Base-by-base conservation (phyloP, 2,113 vertebrate species). In the Xiphophorus maculatus region DNA sequence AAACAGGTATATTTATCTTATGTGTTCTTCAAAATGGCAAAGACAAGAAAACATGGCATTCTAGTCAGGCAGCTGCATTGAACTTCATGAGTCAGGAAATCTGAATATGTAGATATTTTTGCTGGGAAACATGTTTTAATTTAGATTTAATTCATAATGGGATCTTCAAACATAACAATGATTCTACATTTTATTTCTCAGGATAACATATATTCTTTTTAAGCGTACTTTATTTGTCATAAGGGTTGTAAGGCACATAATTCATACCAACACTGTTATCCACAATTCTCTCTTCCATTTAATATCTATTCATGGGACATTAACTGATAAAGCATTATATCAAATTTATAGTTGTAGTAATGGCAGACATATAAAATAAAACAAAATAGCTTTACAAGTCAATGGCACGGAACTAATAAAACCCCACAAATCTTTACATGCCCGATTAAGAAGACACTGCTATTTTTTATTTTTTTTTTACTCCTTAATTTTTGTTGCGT, bases 331-430 rank as follows among this genome's bases (percentile, higher is more conserved):
- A 66, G 66, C 63, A 67, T 54, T 64, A 44, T 51, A 40, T 48
- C 19, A 54, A 30, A 69, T 73, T 65, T n/a, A 42, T 42, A 71
- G n/a, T 74, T 44, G 65, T 35, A 42, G 61, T 80, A 66, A 80
- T 75, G 28, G 29, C 35, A 42, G 27, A 48, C 44, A 62, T 66
- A 44, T 82, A 71, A 82, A 82, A 73, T 14, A 30, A 44, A 60
- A 63, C 60, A 32, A 42, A 66, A 73, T 63, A 71, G 58, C 69
- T 69, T 78, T 66, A 44, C 66, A 76, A 79, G 82, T 30, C 76
- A 72, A 27, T 51, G 66, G 51, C 19, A 63, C 73, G 19, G 25
- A 82, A 84, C 66, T 4, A 27, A 75, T 37, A 51, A 44, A 78
- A 75, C 40, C 28, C 7, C 9, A n/a, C 65, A 25, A 40, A 71